Evolutionary conservation across 2,888 invertebrate species (phyloP).

Genomic region (Cinara cedri): DNA sequence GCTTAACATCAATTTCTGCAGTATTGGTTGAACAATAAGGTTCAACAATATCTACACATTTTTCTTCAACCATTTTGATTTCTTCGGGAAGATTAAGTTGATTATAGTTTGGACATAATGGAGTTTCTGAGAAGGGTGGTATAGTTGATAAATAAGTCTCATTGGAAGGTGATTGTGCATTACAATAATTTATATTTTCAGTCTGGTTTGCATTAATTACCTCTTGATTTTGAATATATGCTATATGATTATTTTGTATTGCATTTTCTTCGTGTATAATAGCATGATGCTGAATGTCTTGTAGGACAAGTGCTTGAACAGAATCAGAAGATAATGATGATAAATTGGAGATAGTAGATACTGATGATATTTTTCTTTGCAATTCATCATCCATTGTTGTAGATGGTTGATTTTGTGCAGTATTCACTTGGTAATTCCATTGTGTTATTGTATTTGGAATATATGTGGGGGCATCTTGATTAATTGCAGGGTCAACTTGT

Average conservation of each 20-base stretch:
- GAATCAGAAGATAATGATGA: conserved; percentile 58
- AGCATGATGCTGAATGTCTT: conserved; percentile 55
- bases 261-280: conserved; percentile 53
- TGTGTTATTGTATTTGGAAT: conserved; percentile 39
- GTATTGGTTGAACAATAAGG: background rate
- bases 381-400: conserved; percentile 34
- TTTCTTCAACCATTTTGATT: conserved; percentile 19
- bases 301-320: conserved; percentile 43
- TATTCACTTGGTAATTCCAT: conserved; percentile 40
- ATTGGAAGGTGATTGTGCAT: conserved; percentile 29
- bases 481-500: conserved; percentile 29
- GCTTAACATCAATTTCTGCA: conserved; percentile 29
- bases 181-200: conserved; percentile 42
- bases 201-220: conserved; percentile 13
- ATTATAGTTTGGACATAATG: conserved; percentile 44
- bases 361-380: conserved; percentile 58
- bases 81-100: conserved; percentile 28
- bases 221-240: conserved; percentile 38
- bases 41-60: conserved; percentile 15
- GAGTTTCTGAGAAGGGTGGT: conserved; percentile 31
- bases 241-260: conserved; percentile 37
- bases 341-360: conserved; percentile 58
- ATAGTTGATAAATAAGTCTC: conserved; percentile 25
- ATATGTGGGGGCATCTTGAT: conserved; percentile 31
- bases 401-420: conserved; percentile 23